These are phyloP conservation scores for Microcebus ravelobensis DNA, from an alignment of 2,113 vertebrate species.

Conservation along the genomic window DNA sequence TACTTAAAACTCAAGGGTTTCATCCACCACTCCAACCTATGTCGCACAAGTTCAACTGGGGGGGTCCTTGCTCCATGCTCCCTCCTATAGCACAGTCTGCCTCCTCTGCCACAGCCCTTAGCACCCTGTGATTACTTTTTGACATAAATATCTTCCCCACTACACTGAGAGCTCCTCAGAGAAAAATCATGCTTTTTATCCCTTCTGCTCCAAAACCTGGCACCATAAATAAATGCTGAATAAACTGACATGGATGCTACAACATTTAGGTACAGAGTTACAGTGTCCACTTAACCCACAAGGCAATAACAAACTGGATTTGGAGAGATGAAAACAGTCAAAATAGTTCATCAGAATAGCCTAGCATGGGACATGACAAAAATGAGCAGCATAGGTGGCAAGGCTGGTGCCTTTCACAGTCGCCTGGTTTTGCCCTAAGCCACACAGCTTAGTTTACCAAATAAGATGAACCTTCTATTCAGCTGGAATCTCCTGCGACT, in stretches of 20 bases:
- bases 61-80: neutral
- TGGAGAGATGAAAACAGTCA: neutral
- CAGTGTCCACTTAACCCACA: neutral
- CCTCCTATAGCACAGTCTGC: neutral
- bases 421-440: neutral
- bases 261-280: neutral
- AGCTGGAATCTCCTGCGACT: neutral
- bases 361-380: neutral
- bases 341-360: neutral
- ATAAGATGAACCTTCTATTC: neutral
- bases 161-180: neutral
- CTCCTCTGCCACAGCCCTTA: neutral
- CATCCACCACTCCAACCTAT: neutral
- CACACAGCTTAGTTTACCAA: neutral
- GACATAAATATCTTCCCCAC: neutral
- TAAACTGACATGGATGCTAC: neutral
- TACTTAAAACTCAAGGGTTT: neutral
- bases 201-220: neutral
- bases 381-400: neutral
- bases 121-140: neutral
- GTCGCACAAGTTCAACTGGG: neutral
- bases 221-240: neutral
- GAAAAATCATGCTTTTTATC: neutral
- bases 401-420: neutral
- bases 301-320: neutral